These are phyloP conservation scores for Lethenteron camtschaticum DNA, from an alignment of 2,113 vertebrate genomes.

Conservation along the genomic window DNA sequence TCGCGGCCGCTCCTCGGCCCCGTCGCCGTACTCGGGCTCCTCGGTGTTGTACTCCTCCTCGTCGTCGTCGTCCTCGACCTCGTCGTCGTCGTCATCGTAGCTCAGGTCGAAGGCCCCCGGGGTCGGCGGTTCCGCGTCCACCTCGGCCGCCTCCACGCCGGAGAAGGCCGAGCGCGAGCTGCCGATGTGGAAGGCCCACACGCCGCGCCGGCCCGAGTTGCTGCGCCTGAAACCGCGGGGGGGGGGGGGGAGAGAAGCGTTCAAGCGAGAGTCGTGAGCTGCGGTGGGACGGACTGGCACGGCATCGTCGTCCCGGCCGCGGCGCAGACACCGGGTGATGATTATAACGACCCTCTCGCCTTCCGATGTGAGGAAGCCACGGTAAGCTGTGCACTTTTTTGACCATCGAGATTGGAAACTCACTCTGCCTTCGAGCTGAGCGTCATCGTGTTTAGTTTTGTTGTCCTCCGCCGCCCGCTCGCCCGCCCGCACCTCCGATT, in stretches of 20 bases:
- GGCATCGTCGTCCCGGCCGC: neutral
- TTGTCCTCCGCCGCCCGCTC: no score
- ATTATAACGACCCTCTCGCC: neutral
- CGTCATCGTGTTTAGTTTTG: no score
- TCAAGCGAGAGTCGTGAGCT: neutral
- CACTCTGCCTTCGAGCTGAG: no score
- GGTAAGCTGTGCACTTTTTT: no score
- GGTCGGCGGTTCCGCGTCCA: neutral
- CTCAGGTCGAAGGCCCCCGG: no score
- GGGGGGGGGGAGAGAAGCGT: neutral
- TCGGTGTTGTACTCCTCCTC: no score
- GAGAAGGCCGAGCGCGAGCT: constrained; percentile 18
- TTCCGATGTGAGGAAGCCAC: neutral
- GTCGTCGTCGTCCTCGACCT: no score
- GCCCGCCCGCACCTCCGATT: no score
- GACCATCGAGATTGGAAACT: no score
- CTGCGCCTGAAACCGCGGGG: constrained; percentile 27
- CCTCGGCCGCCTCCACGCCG: constrained; percentile 20
- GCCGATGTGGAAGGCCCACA: constrained; percentile 71
- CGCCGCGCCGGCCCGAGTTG: constrained; percentile 46
- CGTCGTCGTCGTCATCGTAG: no score
- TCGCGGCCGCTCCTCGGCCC: no score
- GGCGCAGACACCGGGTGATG: neutral
- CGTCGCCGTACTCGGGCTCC: no score
- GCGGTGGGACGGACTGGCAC: neutral